Conservation (phyloP, 2,888 invertebrate species). For the Fabriciana adippe region DNA sequence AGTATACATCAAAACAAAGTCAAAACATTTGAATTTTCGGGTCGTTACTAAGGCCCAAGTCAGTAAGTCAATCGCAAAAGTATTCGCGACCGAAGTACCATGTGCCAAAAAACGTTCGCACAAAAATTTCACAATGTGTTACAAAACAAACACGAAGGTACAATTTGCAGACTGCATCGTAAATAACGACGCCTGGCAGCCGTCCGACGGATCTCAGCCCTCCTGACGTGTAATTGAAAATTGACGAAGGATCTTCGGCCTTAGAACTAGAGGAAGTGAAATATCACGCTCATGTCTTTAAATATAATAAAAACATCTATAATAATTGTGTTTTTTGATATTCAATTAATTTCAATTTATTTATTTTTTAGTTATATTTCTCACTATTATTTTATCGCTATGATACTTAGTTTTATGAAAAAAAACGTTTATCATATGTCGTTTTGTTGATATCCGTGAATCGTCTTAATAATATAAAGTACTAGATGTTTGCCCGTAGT, state of each 20-base stretch:
- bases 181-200: constrained; percentile 39
- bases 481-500: too few relatives aligned
- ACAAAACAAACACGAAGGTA: constrained; percentile 26
- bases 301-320: too few relatives aligned
- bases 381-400: too few relatives aligned
- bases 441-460: too few relatives aligned
- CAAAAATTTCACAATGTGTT: constrained; percentile 29
- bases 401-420: too few relatives aligned
- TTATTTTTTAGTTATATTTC: neutral
- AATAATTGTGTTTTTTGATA: neutral
- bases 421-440: too few relatives aligned
- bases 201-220: constrained; percentile 39
- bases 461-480: too few relatives aligned
- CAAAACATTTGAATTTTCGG: constrained; percentile 1
- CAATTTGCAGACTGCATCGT: constrained; percentile 28
- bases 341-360: neutral
- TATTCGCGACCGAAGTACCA: constrained; percentile 15
- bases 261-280: constrained; percentile 17
- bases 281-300: too few relatives aligned
- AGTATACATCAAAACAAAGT: neutral
- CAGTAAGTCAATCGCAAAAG: constrained; percentile 3
- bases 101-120: constrained; percentile 30
- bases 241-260: constrained; percentile 31
- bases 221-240: constrained; percentile 38
- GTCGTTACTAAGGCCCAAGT: neutral